Conservation (phyloP, 2,113 vertebrate species). For the Miniopterus natalensis region DNA sequence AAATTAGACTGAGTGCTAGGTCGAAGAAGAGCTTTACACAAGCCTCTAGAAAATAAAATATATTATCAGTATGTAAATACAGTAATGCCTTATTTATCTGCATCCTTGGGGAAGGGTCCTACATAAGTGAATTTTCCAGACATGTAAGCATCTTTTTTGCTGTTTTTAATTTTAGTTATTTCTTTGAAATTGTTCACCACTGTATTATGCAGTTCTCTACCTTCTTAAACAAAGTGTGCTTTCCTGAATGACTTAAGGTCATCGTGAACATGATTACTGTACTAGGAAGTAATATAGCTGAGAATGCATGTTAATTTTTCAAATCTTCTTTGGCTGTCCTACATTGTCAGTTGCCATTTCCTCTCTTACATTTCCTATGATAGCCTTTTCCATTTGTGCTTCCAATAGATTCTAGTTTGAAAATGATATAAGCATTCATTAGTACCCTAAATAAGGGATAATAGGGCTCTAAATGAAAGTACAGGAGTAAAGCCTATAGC, state of each 20-base stretch:
- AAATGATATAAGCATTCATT: conserved; percentile 62
- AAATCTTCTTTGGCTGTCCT: conserved; percentile 25
- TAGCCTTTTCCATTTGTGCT: conserved; percentile 51
- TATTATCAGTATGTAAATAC: background rate
- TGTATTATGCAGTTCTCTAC: background rate
- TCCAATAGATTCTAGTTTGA: conserved; percentile 16
- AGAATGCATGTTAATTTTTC: conserved; percentile 50
- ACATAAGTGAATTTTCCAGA: conserved; percentile 23
- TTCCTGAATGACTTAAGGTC: conserved; percentile 4
- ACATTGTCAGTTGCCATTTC: conserved; percentile 20
- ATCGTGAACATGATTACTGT: background rate
- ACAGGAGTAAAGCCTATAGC: background rate
- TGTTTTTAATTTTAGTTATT: background rate
- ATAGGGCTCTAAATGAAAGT: background rate
- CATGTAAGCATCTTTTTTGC: background rate
- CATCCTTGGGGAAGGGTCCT: background rate
- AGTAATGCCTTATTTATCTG: background rate
- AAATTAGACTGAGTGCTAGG: background rate
- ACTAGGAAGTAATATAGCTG: conserved; percentile 39
- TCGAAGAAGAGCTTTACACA: background rate
- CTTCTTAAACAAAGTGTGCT: conserved; percentile 7
- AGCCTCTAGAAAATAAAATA: conserved; percentile 9
- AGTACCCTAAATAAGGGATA: conserved; percentile 9
- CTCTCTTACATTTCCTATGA: conserved; percentile 10
- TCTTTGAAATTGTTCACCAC: conserved; percentile 25